phyloP scores from a whole-genome alignment of 2,797 vertebrate species.

The Meriones psammophilus region DNA sequence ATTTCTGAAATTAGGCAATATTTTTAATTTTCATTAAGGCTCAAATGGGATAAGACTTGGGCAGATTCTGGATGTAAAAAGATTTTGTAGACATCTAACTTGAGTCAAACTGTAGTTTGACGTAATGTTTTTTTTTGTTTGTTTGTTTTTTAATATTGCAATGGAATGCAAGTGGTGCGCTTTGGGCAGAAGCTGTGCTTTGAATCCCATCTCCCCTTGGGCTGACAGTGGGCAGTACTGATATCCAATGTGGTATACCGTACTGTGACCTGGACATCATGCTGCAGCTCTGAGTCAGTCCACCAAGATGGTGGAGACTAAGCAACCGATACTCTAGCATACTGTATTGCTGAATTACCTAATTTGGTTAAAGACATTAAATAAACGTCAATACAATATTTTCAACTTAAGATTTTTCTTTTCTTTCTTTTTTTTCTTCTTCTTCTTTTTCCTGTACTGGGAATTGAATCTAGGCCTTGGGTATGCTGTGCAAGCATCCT shows the following conservation, averaged over 20 bases:
- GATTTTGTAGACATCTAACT: not conserved
- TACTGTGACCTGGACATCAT: too few species aligned
- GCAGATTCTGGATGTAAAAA: not conserved
- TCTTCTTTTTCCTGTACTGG: not conserved
- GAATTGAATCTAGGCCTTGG: not conserved
- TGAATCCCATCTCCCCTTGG: not conserved
- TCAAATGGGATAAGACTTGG: not conserved
- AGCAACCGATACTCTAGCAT: accelerated
- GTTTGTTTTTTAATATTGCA: not conserved
- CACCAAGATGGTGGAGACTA: not conserved
- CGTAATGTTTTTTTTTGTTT: not conserved
- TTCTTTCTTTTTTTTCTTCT: not conserved
- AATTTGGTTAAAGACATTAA: not conserved
- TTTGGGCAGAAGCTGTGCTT: not conserved
- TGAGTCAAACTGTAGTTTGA: not conserved
- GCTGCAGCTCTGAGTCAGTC: not conserved
- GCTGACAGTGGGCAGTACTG: not conserved
- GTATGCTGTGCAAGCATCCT: too few species aligned
- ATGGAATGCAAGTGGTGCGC: not conserved
- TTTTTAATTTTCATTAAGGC: not conserved
- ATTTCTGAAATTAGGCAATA: not conserved
- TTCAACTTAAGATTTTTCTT: not conserved
- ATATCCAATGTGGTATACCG: too few species aligned
- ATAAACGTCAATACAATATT: not conserved
- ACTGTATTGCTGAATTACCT: too few species aligned